Evolutionary conservation across 2,113 vertebrate species (phyloP).

Genomic region (Tonatia bakeri): DNA sequence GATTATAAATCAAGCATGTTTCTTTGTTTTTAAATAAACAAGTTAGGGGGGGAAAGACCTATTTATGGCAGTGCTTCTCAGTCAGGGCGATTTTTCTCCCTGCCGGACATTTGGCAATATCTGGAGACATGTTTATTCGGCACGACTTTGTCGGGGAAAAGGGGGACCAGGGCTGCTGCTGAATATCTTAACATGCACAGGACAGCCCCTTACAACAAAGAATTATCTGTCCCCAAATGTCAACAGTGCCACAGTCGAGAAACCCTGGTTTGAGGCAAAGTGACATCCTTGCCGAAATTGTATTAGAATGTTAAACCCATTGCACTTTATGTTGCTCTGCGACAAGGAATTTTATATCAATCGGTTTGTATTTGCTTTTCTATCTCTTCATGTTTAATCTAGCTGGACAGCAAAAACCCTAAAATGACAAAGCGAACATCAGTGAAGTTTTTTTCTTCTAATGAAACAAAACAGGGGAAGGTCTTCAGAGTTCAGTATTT

Average conservation of each 20-base stretch:
- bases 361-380: not conserved
- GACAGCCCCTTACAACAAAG: not conserved
- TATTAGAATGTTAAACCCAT: not conserved
- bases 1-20: not conserved
- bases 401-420: not conserved
- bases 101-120: not conserved
- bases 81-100: not conserved
- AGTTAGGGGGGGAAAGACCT: not conserved
- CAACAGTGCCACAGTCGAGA: not conserved
- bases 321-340: not conserved
- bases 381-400: not conserved
- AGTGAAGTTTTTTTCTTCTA: not conserved
- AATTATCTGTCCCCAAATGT: not conserved
- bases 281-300: not conserved
- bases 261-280: not conserved
- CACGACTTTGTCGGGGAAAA: not conserved
- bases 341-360: not conserved
- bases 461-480: not conserved
- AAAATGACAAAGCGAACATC: not conserved
- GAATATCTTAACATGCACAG: rapidly evolving
- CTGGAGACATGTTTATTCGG: not conserved
- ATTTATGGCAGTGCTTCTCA: not conserved
- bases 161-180: not conserved
- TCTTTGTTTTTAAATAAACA: not conserved
- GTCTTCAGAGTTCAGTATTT: not conserved